Percentiles rank a stretch among this genome's conserved stretches.
Conservation (phyloP, 2,113 vertebrate species). For the Rhegmatorhina hoffmannsi region DNA sequence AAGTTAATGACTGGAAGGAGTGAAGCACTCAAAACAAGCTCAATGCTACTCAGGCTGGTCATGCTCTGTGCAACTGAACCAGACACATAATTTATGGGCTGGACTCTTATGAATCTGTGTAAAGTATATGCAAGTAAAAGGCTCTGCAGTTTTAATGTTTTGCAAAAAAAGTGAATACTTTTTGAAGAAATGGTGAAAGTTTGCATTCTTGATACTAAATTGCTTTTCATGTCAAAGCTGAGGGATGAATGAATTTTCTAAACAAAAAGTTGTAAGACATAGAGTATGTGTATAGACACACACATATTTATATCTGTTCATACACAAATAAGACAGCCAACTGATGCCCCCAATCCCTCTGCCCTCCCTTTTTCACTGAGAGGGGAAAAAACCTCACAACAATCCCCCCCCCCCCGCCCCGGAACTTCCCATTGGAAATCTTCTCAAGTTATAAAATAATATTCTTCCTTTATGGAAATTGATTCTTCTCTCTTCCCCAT, state of each 20-base stretch:
- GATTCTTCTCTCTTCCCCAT: background rate
- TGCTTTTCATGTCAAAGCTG: background rate
- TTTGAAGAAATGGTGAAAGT: background rate
- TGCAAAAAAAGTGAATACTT: background rate
- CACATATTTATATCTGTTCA: background rate
- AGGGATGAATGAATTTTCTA: background rate
- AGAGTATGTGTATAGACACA: background rate
- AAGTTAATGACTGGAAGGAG: background rate
- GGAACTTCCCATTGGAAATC: background rate
- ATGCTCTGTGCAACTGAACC: background rate
- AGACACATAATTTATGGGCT: background rate
- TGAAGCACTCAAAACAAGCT: background rate
- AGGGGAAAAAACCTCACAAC: rapidly evolving
- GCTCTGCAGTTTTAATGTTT: background rate
- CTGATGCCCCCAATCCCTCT: background rate
- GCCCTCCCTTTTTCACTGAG: background rate
- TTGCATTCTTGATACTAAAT: background rate
- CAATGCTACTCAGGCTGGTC: background rate
- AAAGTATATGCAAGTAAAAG: background rate
- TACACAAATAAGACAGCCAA: background rate
- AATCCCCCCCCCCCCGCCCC: no score
- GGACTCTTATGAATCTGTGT: background rate
- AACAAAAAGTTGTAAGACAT: background rate
- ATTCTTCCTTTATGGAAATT: background rate
- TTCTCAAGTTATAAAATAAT: background rate